phyloP scores from a whole-genome alignment of 2,113 vertebrate species.

The Chaetops frenatus region DNA sequence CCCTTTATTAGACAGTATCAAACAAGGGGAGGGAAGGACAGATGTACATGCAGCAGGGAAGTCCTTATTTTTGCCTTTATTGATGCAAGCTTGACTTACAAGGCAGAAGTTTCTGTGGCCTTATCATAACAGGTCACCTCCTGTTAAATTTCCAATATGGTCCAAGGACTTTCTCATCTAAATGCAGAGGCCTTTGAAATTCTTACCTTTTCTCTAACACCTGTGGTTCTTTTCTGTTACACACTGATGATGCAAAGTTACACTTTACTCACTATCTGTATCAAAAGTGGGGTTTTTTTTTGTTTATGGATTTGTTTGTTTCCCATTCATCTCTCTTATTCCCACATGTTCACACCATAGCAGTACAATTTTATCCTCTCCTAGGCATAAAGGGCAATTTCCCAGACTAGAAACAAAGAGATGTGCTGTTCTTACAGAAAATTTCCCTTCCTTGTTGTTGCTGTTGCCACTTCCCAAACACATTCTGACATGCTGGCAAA shows the following conservation, averaged over 20 bases:
- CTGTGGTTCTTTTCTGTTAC: neutral
- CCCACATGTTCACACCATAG: rapidly evolving
- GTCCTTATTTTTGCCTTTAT: neutral
- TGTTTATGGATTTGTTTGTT: neutral
- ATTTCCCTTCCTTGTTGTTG: neutral
- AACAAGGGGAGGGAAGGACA: neutral
- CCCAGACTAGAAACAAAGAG: neutral
- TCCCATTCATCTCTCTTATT: neutral
- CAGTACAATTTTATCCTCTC: neutral
- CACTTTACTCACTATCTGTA: neutral
- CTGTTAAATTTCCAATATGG: neutral
- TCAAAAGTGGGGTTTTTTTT: neutral
- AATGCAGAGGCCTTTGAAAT: neutral
- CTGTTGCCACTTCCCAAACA: neutral
- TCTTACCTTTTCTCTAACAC: neutral
- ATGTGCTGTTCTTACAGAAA: neutral
- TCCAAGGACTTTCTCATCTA: neutral
- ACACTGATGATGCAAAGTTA: neutral
- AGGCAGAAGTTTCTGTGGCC: neutral
- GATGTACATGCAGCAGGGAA: neutral
- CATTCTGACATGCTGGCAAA: neutral
- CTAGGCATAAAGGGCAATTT: neutral
- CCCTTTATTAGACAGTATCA: neutral
- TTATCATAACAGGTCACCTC: neutral
- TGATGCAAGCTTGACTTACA: neutral